phyloP scores from a whole-genome alignment of 1,140 invertebrate genomes.

The Musca domestica region DNA sequence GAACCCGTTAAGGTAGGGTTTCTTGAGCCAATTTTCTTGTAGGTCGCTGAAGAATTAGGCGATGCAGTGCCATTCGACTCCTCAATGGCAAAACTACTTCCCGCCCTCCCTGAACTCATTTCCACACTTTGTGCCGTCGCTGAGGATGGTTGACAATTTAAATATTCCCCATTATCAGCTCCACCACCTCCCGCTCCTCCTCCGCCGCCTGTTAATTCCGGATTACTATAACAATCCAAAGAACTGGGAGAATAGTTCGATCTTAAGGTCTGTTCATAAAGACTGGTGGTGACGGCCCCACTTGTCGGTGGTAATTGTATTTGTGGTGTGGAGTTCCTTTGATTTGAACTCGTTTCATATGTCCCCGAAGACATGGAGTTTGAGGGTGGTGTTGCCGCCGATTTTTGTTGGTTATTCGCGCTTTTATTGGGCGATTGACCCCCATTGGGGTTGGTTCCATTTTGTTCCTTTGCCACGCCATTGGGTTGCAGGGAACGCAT shows the following conservation, averaged over 20 bases:
- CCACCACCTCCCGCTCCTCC: too few species aligned
- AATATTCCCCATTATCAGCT: conserved; percentile 10
- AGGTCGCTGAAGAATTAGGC: neutral
- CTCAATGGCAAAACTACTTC: neutral
- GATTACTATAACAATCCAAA: conserved; percentile 46
- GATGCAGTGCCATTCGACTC: neutral
- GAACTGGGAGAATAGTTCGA: conserved; percentile 47
- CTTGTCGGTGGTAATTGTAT: conserved; percentile 6
- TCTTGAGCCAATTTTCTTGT: neutral
- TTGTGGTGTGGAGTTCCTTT: conserved; percentile 28
- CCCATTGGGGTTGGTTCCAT: neutral
- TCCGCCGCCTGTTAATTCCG: conserved; percentile 11
- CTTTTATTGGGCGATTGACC: neutral
- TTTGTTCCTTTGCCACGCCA: conserved; percentile 29
- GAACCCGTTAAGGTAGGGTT: neutral
- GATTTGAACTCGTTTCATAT: conserved; percentile 34
- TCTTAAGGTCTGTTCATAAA: conserved; percentile 44
- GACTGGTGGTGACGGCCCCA: neutral
- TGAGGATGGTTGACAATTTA: conserved; percentile 9
- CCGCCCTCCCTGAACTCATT: neutral
- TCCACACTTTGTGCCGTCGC: neutral
- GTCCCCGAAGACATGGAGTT: conserved; percentile 51
- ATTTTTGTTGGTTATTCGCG: conserved; percentile 1
- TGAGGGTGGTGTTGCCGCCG: conserved; percentile 1
- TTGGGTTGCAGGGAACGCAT: conserved; percentile 57